Percentiles rank a stretch among this genome's conserved stretches.
phyloP scores from a whole-genome alignment of 2,113 vertebrate species.

The Sander vitreus region DNA sequence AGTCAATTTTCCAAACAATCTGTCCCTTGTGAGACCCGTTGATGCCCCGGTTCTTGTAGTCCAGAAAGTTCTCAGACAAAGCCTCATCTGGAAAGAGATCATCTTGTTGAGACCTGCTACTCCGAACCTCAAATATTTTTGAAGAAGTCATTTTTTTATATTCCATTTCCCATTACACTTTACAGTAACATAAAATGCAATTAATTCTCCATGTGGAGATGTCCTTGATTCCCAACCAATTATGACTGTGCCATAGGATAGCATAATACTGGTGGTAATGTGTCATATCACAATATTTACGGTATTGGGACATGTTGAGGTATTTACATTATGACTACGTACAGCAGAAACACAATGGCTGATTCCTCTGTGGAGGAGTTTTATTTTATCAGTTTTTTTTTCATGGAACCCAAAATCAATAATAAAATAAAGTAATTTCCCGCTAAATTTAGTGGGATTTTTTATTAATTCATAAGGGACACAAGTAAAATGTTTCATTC shows the following conservation, averaged over 20 bases:
- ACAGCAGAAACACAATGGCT: not conserved
- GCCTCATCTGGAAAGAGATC: slow-evolving; percentile 88
- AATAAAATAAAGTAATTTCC: no score
- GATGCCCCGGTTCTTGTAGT: slow-evolving; percentile 98
- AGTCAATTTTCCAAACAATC: slow-evolving; percentile 97
- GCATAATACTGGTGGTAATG: not conserved
- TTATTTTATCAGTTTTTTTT: no score
- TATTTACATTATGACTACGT: not conserved
- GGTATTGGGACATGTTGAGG: not conserved
- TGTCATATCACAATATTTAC: not conserved
- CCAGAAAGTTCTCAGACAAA: slow-evolving; percentile 96
- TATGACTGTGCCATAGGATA: not conserved
- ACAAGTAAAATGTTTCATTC: no score
- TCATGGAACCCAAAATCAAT: no score
- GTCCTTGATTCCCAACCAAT: not conserved
- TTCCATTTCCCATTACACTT: not conserved
- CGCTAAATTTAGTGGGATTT: no score
- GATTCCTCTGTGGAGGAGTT: no score
- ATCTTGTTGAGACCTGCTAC: not conserved
- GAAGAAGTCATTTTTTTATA: not conserved
- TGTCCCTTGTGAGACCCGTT: slow-evolving; percentile 96
- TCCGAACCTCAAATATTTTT: not conserved
- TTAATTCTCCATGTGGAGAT: not conserved
- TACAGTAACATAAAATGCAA: not conserved
- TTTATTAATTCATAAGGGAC: no score